phyloP scores from a whole-genome alignment of 64 coral and sea anemone genomes.

The Actinia tenebrosa region DNA sequence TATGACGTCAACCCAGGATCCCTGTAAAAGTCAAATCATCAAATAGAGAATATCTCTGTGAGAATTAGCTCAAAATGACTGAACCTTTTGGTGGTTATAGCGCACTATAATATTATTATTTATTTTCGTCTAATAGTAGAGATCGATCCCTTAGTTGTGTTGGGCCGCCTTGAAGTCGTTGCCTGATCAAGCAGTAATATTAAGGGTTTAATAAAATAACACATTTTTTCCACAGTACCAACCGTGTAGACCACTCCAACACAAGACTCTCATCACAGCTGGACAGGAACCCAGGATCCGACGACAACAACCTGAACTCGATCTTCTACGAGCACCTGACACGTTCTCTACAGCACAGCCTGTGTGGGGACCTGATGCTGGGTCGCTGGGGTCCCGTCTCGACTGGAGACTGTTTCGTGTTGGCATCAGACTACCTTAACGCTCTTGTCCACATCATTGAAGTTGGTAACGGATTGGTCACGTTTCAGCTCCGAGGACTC shows the following conservation, averaged over 20 bases:
- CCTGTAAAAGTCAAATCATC: no score
- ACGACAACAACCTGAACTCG: constrained; percentile 95
- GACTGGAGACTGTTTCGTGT: constrained; percentile 92
- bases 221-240: constrained; percentile 47
- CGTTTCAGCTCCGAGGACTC: constrained; percentile 89
- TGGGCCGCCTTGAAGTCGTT: no score
- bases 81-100: no score
- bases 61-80: no score
- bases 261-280: constrained; percentile 90
- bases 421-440: constrained; percentile 92
- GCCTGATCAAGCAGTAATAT: not conserved
- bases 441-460: constrained; percentile 97
- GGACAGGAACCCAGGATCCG: constrained; percentile 91
- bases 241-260: constrained; percentile 90
- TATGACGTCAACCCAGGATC: no score
- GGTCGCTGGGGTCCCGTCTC: constrained; percentile 91
- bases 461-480: constrained; percentile 93
- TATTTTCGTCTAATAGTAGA: no score
- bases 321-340: constrained; percentile 98
- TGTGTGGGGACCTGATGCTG: constrained; percentile 91
- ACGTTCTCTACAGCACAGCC: constrained; percentile 82
- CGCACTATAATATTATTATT: no score
- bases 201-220: no score
- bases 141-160: no score
- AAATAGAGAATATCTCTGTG: no score